Evolutionary conservation across 2,797 vertebrate genomes (phyloP).

Genomic region (Alcedo atthis): DNA sequence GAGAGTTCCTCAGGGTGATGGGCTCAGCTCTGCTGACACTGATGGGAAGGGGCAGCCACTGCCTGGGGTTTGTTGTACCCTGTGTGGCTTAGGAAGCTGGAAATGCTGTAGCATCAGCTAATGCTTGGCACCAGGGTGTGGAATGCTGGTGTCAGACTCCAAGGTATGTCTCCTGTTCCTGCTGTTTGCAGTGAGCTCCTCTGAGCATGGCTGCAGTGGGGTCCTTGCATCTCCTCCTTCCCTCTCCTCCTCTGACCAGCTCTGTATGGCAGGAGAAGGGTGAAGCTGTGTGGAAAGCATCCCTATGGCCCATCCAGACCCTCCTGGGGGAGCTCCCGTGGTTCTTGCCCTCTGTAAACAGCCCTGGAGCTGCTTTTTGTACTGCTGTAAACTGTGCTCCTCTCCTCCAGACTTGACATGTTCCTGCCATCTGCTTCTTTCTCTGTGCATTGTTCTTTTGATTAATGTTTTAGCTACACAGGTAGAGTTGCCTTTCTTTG

Average conservation of each 20-base stretch:
- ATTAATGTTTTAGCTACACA: slow-evolving; percentile 34
- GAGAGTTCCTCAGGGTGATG: accelerated
- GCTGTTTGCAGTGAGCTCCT: not conserved
- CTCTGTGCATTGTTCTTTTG: slow-evolving; percentile 55
- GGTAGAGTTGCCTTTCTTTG: slow-evolving; percentile 40
- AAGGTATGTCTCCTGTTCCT: not conserved
- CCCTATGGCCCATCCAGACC: not conserved
- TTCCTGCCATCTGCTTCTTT: slow-evolving; percentile 24
- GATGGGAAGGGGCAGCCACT: not conserved
- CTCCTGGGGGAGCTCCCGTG: not conserved
- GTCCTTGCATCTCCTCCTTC: not conserved
- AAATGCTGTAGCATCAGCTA: not conserved
- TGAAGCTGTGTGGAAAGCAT: not conserved
- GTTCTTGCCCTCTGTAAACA: not conserved
- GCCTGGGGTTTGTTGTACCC: not conserved
- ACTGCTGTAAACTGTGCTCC: not conserved
- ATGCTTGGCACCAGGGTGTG: not conserved
- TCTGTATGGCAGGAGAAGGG: not conserved
- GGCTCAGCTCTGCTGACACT: not conserved
- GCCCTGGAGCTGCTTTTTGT: not conserved
- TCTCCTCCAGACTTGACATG: not conserved
- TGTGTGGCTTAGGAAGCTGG: not conserved
- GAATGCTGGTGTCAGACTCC: accelerated
- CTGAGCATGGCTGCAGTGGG: accelerated
- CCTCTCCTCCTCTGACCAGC: accelerated